phyloP scores from a whole-genome alignment of 2,888 invertebrate species.

The Hydrotaea diabolus region DNA sequence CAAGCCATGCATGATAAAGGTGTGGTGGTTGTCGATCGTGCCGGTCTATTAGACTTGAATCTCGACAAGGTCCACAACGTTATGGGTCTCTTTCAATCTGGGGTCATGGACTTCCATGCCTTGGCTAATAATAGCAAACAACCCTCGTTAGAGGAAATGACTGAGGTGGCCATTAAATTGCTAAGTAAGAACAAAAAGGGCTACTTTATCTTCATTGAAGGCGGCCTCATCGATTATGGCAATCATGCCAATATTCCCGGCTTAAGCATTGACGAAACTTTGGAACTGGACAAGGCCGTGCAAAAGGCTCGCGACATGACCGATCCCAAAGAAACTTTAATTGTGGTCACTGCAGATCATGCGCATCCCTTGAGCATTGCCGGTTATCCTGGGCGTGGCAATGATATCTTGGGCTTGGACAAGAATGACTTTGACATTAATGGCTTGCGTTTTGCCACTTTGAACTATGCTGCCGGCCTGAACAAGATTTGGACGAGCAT shows the following conservation, averaged over 20 bases:
- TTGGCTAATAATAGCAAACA: constrained; percentile 76
- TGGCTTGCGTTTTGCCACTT: constrained; percentile 83
- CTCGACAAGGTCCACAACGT: constrained; percentile 81
- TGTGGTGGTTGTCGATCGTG: constrained; percentile 83
- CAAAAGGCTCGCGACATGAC: constrained; percentile 84
- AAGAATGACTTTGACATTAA: constrained; percentile 69
- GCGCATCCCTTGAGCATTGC: constrained; percentile 88
- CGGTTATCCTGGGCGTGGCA: constrained; percentile 85
- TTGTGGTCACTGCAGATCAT: constrained; percentile 90
- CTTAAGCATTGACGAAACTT: constrained; percentile 88
- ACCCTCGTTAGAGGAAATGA: constrained; percentile 85
- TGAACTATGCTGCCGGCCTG: constrained; percentile 88
- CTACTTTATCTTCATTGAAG: constrained; percentile 84
- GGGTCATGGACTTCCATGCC: constrained; percentile 83
- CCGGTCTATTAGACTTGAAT: constrained; percentile 82
- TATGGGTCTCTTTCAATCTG: constrained; percentile 82
- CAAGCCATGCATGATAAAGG: constrained; percentile 81
- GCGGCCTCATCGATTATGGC: constrained; percentile 88
- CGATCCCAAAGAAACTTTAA: constrained; percentile 86
- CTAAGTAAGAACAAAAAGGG: constrained; percentile 83
- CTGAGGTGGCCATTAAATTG: constrained; percentile 84
- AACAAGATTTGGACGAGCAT: constrained; percentile 71
- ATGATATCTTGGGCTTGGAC: constrained; percentile 82
- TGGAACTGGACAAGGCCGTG: constrained; percentile 88
- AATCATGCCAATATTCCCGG: constrained; percentile 86